These are phyloP conservation scores for Halcyon smyrnensis DNA, from an alignment of 2,797 vertebrate genomes.

Conservation along the genomic window DNA sequence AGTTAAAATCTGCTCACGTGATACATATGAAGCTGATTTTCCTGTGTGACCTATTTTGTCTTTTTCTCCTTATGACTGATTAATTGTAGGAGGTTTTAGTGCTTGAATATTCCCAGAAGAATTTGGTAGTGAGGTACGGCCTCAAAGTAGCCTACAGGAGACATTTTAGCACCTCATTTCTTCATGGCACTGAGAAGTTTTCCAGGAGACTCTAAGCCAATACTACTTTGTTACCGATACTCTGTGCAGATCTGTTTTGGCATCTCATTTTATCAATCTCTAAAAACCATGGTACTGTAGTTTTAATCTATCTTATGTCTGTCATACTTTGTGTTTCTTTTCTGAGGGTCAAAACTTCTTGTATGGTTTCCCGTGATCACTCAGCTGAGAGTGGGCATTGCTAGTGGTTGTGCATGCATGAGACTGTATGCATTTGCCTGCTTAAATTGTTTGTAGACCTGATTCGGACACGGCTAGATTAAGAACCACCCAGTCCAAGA, in stretches of 20 bases:
- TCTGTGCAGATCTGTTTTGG: not conserved
- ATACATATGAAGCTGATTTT: not conserved
- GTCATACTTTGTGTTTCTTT: not conserved
- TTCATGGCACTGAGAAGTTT: not conserved
- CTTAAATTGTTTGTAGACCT: not conserved
- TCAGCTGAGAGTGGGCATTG: not conserved
- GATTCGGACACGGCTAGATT: not conserved
- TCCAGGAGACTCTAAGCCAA: not conserved
- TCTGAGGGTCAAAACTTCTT: not conserved
- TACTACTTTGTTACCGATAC: not conserved
- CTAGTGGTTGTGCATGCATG: fast-evolving
- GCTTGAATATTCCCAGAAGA: not conserved
- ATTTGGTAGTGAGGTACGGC: not conserved
- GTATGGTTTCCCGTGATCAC: not conserved
- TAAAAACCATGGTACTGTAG: not conserved
- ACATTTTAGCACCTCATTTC: not conserved
- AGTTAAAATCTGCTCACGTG: not conserved
- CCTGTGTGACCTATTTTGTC: not conserved
- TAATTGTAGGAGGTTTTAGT: not conserved
- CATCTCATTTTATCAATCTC: not conserved
- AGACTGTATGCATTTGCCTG: not conserved
- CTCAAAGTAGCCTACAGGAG: not conserved
- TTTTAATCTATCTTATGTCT: not conserved
- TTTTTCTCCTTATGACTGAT: not conserved
- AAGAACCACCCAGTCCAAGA: not conserved